phyloP scores from a whole-genome alignment of 2,888 invertebrate genomes.

The Apodemia zela region DNA sequence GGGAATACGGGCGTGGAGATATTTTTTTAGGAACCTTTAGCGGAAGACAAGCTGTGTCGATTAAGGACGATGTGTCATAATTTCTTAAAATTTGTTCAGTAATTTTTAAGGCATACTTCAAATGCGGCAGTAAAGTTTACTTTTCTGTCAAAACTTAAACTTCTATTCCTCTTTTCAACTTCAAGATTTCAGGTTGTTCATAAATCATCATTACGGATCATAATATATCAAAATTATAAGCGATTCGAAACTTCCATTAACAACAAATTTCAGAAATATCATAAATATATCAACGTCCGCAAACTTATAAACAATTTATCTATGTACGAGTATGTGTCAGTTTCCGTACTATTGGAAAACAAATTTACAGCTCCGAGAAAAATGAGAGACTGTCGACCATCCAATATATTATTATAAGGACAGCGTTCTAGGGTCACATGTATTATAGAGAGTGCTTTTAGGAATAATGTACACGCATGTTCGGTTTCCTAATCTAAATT shows the following conservation, averaged over 20 bases:
- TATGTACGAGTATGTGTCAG: too few relatives aligned
- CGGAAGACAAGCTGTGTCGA: too few relatives aligned
- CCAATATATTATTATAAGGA: background rate
- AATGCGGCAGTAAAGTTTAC: too few relatives aligned
- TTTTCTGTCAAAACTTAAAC: too few relatives aligned
- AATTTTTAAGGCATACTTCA: too few relatives aligned
- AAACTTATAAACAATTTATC: constrained; percentile 5
- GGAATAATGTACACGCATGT: background rate
- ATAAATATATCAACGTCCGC: background rate
- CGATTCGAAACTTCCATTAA: background rate
- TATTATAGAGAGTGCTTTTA: background rate
- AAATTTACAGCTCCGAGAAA: constrained; percentile 1
- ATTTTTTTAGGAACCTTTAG: too few relatives aligned
- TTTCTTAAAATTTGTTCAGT: too few relatives aligned
- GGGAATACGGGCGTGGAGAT: too few relatives aligned
- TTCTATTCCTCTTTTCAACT: too few relatives aligned
- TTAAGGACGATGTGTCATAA: too few relatives aligned
- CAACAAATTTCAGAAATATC: background rate
- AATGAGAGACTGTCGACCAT: background rate
- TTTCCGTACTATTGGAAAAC: background rate
- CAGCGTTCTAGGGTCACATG: background rate
- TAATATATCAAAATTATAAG: background rate
- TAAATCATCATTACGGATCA: background rate
- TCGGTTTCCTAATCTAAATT: background rate
- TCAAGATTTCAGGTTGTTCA: background rate